Percentiles rank a stretch among this genome's conserved stretches.
Evolutionary conservation across 2,888 invertebrate species (phyloP).

Genomic region (Drosophila neotestacea): DNA sequence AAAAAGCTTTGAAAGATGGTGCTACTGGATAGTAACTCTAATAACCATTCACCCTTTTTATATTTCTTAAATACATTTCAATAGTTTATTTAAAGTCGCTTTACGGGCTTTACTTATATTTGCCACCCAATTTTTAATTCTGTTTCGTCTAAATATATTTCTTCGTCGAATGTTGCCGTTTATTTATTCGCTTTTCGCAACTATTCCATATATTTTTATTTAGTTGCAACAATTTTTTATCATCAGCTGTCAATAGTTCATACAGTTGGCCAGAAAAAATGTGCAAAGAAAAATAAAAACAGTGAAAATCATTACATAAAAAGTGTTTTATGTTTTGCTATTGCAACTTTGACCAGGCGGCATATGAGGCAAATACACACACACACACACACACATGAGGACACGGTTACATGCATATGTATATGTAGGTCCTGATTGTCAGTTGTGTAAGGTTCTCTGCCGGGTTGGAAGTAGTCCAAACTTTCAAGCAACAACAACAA

Average conservation of each 20-base stretch:
- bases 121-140: background rate
- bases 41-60: no score
- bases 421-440: conserved; percentile 1
- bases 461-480: conserved; percentile 72
- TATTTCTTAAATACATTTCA: background rate
- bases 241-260: conserved; percentile 79
- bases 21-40: no score
- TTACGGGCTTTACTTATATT: conserved; percentile 1
- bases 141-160: background rate
- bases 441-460: conserved; percentile 28
- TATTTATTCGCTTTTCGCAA: conserved; percentile 11
- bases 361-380: conserved; percentile 47
- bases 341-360: conserved; percentile 74
- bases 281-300: conserved; percentile 36
- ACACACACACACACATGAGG: conserved; percentile 11
- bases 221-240: conserved; percentile 72
- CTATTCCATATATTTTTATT: conserved; percentile 27
- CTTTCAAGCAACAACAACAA: conserved; percentile 42
- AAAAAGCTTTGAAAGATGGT: no score
- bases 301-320: conserved; percentile 74
- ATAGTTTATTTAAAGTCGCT: conserved; percentile 3
- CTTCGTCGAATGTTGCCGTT: conserved; percentile 1
- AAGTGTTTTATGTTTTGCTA: conserved; percentile 74
- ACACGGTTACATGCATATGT: conserved; percentile 4
- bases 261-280: conserved; percentile 62